Base-by-base conservation (phyloP, 2,113 vertebrate species). In the Rhabdornis inornatus region DNA sequence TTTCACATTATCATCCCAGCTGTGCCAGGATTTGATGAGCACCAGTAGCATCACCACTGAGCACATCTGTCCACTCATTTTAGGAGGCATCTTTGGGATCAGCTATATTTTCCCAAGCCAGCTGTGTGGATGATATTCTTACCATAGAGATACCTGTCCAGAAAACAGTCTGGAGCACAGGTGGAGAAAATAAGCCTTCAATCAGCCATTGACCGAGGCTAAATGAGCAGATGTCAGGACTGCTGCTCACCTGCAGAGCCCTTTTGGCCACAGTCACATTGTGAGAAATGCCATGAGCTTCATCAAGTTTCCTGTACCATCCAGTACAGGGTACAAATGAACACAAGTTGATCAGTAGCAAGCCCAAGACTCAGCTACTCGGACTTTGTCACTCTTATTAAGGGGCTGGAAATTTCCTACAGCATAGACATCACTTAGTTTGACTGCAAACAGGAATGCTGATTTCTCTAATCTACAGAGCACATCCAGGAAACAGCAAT, bases 281-380 rank as follows among this genome's bases (percentile, higher is more conserved):
- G 23, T 15, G 13, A 83, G 31, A 90, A 25, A 78, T 35, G 44
- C 22, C 7, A 5, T 13, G 18, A 33, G 42, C 30, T 74, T 55
- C 42, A 20, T 0, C 0, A 0, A 50, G 35, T n/a, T 52, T 31
- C 44, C 65, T 57, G 16, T 13, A 35, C 49, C 74, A 92, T 23
- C 17, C 40, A 47, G 57, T 3, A 80, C 40, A 83, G 24, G 15
- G 23, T 17, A 78, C 0, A 0, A 82, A 83, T 3, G 75, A 83
- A 42, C 22, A 74, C 35, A 47, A 70, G 69, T 44, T 14, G 21
- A 82, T 21, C 50, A 74, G 61, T 1, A 60, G 33, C 3, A 4
- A 93, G 65, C 33, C 33, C 61, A 68, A 68, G 63, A 56, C 18
- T 2, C 50, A 65, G 50, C 31, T 77, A 6, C 61, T 59, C 3